Conservation (phyloP, 2,113 vertebrate genomes). For the Penelope pileata region DNA sequence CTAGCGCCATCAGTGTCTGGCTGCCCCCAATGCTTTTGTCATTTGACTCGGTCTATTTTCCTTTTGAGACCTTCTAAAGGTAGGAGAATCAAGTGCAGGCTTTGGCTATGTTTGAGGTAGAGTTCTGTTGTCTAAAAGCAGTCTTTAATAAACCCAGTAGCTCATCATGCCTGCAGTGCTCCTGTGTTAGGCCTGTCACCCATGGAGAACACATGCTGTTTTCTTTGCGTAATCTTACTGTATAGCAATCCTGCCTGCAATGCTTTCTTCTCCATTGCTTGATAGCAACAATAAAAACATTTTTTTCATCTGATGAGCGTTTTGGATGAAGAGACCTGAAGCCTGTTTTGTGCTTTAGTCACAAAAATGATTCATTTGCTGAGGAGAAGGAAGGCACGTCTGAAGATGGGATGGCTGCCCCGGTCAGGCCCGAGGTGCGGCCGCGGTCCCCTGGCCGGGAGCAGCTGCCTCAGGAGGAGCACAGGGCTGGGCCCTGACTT, state of each 20-base stretch:
- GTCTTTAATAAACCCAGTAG: background rate
- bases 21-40: accelerated
- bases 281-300: background rate
- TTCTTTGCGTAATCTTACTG: background rate
- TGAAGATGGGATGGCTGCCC: background rate
- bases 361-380: background rate
- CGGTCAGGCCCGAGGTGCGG: background rate
- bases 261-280: background rate
- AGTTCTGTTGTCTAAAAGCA: background rate
- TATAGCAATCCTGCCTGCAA: background rate
- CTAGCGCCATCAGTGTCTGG: background rate
- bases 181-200: background rate
- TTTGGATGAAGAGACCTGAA: background rate
- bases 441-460: background rate
- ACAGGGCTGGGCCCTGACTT: accelerated
- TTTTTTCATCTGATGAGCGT: background rate
- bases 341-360: background rate
- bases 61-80: background rate
- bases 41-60: background rate
- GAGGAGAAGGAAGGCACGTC: background rate
- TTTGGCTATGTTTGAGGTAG: background rate
- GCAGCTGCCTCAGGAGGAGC: background rate
- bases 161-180: background rate
- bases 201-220: background rate
- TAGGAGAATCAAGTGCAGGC: background rate